Evolutionary conservation across 2,797 vertebrate genomes (phyloP).

Genomic region (Sciurus carolinensis): DNA sequence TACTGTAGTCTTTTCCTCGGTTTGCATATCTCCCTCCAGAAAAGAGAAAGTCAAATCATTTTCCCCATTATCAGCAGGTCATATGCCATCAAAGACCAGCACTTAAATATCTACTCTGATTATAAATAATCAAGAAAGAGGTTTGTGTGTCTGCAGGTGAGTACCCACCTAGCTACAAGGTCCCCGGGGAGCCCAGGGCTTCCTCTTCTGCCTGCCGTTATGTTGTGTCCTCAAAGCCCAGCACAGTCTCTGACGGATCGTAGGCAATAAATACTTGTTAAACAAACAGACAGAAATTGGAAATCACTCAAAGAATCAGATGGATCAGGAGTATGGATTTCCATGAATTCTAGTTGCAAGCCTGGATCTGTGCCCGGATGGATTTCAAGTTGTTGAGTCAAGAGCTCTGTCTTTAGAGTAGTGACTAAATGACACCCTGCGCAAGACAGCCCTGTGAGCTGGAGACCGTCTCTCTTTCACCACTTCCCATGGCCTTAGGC

Average conservation of each 20-base stretch:
- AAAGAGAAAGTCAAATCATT: not conserved
- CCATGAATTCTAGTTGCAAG: not conserved
- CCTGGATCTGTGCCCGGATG: not conserved
- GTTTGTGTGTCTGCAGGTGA: not conserved
- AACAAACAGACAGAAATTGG: not conserved
- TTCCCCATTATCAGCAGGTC: not conserved
- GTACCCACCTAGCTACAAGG: not conserved
- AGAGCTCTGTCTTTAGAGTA: not conserved
- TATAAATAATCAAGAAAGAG: not conserved
- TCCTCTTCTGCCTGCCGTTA: not conserved
- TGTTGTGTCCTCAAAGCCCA: too few species aligned
- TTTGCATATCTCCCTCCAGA: not conserved
- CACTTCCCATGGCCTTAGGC: not conserved
- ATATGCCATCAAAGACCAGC: not conserved
- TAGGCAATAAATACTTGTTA: conserved; percentile 17
- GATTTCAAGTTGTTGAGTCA: not conserved
- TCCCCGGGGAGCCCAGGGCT: not conserved
- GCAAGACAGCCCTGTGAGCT: not conserved
- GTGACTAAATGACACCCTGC: not conserved
- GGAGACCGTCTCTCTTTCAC: not conserved
- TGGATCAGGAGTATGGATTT: not conserved
- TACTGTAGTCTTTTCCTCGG: not conserved
- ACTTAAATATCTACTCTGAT: not conserved
- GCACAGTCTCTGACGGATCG: not conserved
- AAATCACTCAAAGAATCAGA: conserved; percentile 28